These are phyloP conservation scores for Tipula confusa DNA, from an alignment of 2,888 invertebrate genomes.

Conservation along the genomic window DNA sequence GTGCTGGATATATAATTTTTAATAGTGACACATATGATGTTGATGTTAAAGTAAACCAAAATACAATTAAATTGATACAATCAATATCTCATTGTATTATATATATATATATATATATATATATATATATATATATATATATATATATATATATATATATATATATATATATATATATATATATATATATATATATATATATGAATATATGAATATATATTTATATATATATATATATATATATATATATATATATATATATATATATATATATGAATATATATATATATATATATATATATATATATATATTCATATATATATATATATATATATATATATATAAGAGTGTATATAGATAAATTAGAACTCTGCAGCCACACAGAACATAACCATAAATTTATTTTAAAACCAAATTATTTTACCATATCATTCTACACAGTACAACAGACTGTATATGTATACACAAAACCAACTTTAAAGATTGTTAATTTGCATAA, in stretches of 20 bases:
- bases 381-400: conserved; percentile 20
- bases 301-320: no score
- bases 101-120: not conserved
- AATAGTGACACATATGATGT: conserved; percentile 20
- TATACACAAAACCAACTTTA: not conserved
- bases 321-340: not conserved
- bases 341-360: not conserved
- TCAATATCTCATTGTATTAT: not conserved
- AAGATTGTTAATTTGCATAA: conserved; percentile 25
- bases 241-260: not conserved
- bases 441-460: not conserved
- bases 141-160: not conserved
- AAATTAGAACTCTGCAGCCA: not conserved
- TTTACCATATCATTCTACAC: not conserved
- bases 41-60: not conserved
- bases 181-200: not conserved
- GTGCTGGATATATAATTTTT: not conserved
- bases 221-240: not conserved
- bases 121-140: not conserved
- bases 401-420: conserved; percentile 16
- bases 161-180: not conserved
- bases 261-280: not conserved
- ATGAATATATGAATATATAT: no score
- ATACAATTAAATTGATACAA: not conserved
- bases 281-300: not conserved